Base-by-base conservation (phyloP, 2,113 vertebrate species). In the Oophaga pumilio region DNA sequence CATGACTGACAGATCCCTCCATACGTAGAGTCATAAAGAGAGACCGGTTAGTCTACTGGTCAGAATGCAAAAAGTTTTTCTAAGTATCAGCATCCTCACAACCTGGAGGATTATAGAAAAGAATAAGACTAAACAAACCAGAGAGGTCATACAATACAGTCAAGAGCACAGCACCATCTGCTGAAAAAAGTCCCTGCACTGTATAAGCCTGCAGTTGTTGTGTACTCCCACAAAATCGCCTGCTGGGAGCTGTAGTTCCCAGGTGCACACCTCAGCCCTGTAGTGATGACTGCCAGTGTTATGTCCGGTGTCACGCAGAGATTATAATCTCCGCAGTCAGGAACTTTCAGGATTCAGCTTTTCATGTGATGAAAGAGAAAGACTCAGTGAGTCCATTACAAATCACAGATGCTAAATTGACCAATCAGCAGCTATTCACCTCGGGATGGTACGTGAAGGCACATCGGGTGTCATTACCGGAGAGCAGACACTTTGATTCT, bases 391-490 rank as follows among this genome's bases (percentile, higher is more conserved):
- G 26, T 57, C 59, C 12, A 82, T 82, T 66, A 6, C 20, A 50
- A 50, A 82, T 64, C 80, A 62, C 80, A 82, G 59, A 43, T 82
- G 80, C 15, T 59, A 49, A 43, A 66, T 64, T 64, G 59, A 66
- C 59, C 80, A 82, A 64, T 82, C 80, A 82, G 80, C 2, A 49
- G 15, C 80, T 64, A 66, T 82, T 82, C 59, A 82, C 80, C 33
- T 33, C 28, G 4, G 8, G 5, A n/a, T 8, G 9, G 12, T 60
- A 33, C 20, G 66, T 13, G 28, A 26, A 57, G 26, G 28, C 28
- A 33, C 24, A 60, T 20, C 10, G 18, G 62, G 49, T 10, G 28
- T 18, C 33, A 28, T 82, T 49, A 82, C 59, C 59, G 60, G 6
- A 49, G 80, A 33, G 26, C 59, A 43, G 26, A 64, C 8, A 49